Evolutionary conservation across 2,888 invertebrate genomes (phyloP).

Genomic region (Pandemis heparana): DNA sequence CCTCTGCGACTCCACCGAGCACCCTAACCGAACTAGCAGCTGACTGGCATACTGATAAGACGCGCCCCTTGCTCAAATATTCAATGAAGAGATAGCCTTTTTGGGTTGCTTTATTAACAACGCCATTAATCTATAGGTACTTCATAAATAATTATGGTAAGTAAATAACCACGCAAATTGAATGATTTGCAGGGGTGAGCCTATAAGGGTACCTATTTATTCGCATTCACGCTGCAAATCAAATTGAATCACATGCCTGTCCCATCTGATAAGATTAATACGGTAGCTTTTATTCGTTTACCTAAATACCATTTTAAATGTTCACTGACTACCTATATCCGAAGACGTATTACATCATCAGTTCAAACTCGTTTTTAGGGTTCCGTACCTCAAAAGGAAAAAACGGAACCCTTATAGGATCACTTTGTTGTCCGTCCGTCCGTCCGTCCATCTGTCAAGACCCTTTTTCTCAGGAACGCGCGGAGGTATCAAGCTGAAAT

Average conservation of each 20-base stretch:
- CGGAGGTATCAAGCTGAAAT: too few relatives aligned
- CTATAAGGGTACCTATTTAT: background rate
- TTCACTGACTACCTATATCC: too few relatives aligned
- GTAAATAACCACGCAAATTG: slow-evolving; percentile 30
- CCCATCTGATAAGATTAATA: background rate
- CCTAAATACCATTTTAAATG: too few relatives aligned
- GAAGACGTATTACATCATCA: too few relatives aligned
- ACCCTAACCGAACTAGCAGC: slow-evolving; percentile 75
- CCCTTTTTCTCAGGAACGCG: too few relatives aligned
- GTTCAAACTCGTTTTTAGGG: too few relatives aligned
- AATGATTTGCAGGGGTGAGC: slow-evolving; percentile 22
- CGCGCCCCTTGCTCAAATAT: slow-evolving; percentile 63
- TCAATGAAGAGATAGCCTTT: slow-evolving; percentile 68
- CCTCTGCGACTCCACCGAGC: slow-evolving; percentile 71
- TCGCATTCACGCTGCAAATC: background rate
- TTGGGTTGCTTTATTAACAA: slow-evolving; percentile 64
- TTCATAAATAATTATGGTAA: slow-evolving; percentile 43
- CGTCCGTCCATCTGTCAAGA: too few relatives aligned
- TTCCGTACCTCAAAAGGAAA: too few relatives aligned
- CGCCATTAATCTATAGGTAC: slow-evolving; percentile 55
- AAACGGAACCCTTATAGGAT: too few relatives aligned
- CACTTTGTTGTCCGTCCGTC: too few relatives aligned
- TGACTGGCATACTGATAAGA: slow-evolving; percentile 76
- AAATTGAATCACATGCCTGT: background rate
- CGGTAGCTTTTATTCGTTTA: too few relatives aligned